A percentile compares a stretch with the other conserved stretches of the same genome.
These are phyloP conservation scores for Sula dactylatra DNA, from an alignment of 2,113 vertebrate species.

Conservation along the genomic window DNA sequence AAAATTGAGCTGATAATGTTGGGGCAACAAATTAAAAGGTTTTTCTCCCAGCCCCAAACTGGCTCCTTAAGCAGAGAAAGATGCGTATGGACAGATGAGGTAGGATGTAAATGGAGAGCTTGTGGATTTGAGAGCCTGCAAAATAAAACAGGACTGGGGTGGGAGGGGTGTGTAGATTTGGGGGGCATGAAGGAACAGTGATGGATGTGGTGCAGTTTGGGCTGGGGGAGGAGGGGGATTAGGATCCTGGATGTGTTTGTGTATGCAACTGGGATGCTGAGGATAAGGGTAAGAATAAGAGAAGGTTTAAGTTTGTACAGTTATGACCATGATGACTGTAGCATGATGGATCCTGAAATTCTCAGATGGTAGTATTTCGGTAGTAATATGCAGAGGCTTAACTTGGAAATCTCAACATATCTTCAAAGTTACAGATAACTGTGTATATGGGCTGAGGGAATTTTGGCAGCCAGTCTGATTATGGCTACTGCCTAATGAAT, in stretches of 20 bases:
- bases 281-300: not conserved
- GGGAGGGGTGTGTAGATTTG: not conserved
- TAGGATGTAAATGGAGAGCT: not conserved
- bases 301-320: not conserved
- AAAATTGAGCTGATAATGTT: not conserved
- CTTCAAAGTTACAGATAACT: not conserved
- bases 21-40: not conserved
- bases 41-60: not conserved
- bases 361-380: not conserved
- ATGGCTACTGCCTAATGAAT: not conserved
- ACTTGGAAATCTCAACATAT: not conserved
- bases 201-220: not conserved
- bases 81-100: not conserved
- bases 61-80: not conserved
- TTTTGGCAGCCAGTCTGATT: not conserved
- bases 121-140: not conserved
- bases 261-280: not conserved
- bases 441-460: not conserved
- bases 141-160: not conserved
- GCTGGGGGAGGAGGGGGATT: not conserved
- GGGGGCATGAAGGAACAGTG: not conserved
- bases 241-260: not conserved
- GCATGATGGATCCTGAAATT: not conserved
- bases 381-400: not conserved
- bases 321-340: not conserved